Evolutionary conservation across 2,797 vertebrate genomes (phyloP).

Genomic region (Ctenopoma multispine): DNA sequence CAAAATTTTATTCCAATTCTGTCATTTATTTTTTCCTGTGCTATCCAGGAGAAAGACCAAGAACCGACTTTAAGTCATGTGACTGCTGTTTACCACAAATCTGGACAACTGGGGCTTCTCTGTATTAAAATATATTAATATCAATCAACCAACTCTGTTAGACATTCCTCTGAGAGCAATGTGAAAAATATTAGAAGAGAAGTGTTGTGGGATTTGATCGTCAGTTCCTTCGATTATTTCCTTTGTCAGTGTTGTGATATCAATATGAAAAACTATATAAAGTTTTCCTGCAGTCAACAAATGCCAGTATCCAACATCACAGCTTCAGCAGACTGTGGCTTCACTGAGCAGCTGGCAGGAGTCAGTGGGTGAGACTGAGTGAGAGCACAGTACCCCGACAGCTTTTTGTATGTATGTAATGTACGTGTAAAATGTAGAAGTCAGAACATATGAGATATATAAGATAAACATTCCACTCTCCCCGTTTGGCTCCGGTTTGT

Average conservation of each 20-base stretch:
- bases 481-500: rapidly evolving
- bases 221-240: no score
- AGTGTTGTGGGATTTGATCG: no score
- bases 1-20: neutral
- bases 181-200: no score
- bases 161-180: no score
- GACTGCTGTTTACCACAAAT: neutral
- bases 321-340: neutral
- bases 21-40: neutral
- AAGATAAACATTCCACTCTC: no score
- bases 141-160: no score
- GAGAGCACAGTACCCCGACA: neutral
- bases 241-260: no score
- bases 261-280: neutral
- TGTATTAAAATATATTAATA: neutral
- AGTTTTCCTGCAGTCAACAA: neutral
- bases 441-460: no score
- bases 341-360: neutral
- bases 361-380: neutral
- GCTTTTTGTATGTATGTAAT: no score
- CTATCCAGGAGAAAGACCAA: neutral
- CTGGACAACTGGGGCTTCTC: no score
- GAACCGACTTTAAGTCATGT: neutral
- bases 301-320: neutral
- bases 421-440: no score